These are phyloP conservation scores for Dysmachus trigonus DNA, from an alignment of 2,888 invertebrate genomes.

Conservation along the genomic window DNA sequence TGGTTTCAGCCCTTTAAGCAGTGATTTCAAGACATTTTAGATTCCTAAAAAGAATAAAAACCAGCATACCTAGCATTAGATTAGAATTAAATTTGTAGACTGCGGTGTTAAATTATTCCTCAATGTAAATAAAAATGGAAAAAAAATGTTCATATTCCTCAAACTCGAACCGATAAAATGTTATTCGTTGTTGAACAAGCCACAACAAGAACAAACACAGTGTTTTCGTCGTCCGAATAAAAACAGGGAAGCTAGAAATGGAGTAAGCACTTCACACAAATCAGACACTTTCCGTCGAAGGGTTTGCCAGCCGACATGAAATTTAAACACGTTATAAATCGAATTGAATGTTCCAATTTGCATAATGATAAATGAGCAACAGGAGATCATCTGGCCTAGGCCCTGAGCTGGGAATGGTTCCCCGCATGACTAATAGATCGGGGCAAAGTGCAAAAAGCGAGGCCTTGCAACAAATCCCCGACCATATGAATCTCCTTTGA, in stretches of 20 bases:
- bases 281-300: neutral
- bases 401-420: neutral
- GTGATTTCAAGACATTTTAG: too few species aligned
- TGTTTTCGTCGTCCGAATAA: neutral
- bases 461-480: neutral
- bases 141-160: neutral
- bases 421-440: constrained; percentile 36
- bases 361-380: constrained; percentile 39
- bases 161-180: neutral
- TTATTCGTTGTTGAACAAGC: neutral
- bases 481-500: constrained; percentile 8
- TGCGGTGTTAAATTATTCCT: too few species aligned
- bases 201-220: neutral
- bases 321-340: constrained; percentile 35
- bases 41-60: too few species aligned
- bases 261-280: neutral
- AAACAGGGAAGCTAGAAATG: neutral
- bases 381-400: constrained; percentile 17
- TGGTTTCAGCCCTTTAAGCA: too few species aligned
- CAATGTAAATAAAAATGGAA: neutral
- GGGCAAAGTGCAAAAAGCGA: constrained; percentile 19
- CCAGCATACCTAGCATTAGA: too few species aligned
- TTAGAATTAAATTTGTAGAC: too few species aligned
- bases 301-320: constrained; percentile 18
- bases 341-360: constrained; percentile 38